phyloP scores from a whole-genome alignment of 2,888 invertebrate genomes.

The Harpagoxenus sublaevis region DNA sequence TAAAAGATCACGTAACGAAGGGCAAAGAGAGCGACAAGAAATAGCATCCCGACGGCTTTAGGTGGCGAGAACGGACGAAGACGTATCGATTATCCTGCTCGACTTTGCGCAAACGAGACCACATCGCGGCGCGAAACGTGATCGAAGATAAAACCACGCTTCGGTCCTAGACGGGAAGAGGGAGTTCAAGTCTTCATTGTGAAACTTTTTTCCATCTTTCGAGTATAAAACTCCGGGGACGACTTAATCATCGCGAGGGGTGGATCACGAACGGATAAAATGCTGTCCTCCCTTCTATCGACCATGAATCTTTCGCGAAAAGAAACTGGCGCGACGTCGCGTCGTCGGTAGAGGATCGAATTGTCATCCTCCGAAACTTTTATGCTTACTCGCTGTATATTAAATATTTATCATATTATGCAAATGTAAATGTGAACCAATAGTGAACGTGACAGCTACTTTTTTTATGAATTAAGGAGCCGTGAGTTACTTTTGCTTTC shows the following conservation, averaged over 20 bases:
- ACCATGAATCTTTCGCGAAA: slow-evolving; percentile 58
- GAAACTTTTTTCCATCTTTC: slow-evolving; percentile 63
- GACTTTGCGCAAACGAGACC: slow-evolving; percentile 79
- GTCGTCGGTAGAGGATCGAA: not conserved
- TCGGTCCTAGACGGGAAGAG: slow-evolving; percentile 50
- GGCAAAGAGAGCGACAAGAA: slow-evolving; percentile 61
- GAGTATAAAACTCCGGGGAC: slow-evolving; percentile 73
- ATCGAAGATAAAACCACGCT: slow-evolving; percentile 76
- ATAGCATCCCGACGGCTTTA: slow-evolving; percentile 62
- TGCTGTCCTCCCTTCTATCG: slow-evolving; percentile 51
- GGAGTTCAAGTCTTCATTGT: slow-evolving; percentile 52
- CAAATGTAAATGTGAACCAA: not conserved
- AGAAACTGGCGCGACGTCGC: not conserved
- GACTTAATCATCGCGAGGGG: slow-evolving; percentile 72
- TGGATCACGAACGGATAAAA: slow-evolving; percentile 36
- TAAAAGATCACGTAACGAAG: slow-evolving; percentile 34
- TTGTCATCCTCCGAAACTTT: slow-evolving; percentile 1
- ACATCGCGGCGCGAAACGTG: slow-evolving; percentile 74
- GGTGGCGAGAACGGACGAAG: slow-evolving; percentile 74
- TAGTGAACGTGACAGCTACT: not conserved
- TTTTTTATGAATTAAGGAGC: not conserved
- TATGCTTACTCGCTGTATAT: not conserved
- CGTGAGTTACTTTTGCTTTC: not conserved
- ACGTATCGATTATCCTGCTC: slow-evolving; percentile 77
- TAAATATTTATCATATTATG: not conserved